These are phyloP conservation scores for Novumbra hubbsi DNA, from an alignment of 2,797 vertebrate species.

Conservation along the genomic window DNA sequence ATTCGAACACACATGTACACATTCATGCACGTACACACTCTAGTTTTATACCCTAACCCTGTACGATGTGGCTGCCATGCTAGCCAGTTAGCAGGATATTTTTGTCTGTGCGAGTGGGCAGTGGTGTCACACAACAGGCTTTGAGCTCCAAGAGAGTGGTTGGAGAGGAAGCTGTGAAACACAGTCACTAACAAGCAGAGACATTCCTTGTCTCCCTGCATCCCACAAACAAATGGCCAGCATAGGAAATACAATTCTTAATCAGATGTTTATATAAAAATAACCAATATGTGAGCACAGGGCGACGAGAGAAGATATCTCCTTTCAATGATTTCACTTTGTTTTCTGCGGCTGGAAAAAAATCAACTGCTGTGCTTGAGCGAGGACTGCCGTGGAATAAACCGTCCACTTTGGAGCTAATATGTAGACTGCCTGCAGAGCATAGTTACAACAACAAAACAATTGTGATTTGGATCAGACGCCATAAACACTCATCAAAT, in stretches of 20 bases:
- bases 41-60: slow-evolving; percentile 41
- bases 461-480: not conserved
- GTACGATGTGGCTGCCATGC: slow-evolving; percentile 64
- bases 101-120: slow-evolving; percentile 72
- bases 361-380: slow-evolving; percentile 51
- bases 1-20: slow-evolving; percentile 16
- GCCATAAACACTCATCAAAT: too few species aligned
- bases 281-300: slow-evolving; percentile 43
- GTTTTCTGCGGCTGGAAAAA: slow-evolving; percentile 49
- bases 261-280: slow-evolving; percentile 50
- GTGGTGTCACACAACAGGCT: slow-evolving; percentile 69
- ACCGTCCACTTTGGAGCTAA: slow-evolving; percentile 33
- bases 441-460: too few species aligned
- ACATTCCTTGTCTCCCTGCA: slow-evolving; percentile 56
- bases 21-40: not conserved
- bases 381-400: slow-evolving; percentile 53
- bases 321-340: slow-evolving; percentile 56
- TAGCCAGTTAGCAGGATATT: slow-evolving; percentile 68
- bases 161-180: slow-evolving; percentile 64
- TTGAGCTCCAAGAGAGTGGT: slow-evolving; percentile 64
- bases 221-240: slow-evolving; percentile 71
- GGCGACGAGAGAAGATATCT: slow-evolving; percentile 51
- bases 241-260: slow-evolving; percentile 60
- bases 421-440: not conserved
- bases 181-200: slow-evolving; percentile 71